Percentiles rank a stretch among this genome's conserved stretches.
These are phyloP conservation scores for Choloepus didactylus DNA, from an alignment of 2,797 vertebrate genomes.

Conservation along the genomic window DNA sequence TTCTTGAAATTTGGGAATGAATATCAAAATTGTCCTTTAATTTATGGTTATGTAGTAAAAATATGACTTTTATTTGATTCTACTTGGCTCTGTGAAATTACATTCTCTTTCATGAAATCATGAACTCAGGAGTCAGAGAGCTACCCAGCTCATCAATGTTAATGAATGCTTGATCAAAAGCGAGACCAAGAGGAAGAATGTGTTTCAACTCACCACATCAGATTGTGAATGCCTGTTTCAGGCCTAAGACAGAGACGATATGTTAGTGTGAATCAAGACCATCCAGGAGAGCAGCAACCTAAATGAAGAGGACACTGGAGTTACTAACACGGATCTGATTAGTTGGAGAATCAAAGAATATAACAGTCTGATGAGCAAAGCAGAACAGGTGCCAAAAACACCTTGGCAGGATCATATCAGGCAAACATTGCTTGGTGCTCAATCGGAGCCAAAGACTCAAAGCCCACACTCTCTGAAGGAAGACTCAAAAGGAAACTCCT, in stretches of 20 bases:
- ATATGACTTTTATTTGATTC: background rate
- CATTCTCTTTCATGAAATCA: background rate
- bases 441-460: conserved; percentile 92
- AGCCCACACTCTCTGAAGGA: conserved; percentile 95
- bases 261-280: conserved; percentile 97
- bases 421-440: conserved; percentile 94
- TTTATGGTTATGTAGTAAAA: conserved; percentile 35
- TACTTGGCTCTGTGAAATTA: background rate
- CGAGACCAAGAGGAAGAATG: conserved; percentile 98
- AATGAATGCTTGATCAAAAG: conserved; percentile 97
- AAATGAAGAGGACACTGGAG: conserved; percentile 95
- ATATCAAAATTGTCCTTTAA: conserved; percentile 36
- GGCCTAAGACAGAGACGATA: conserved; percentile 97
- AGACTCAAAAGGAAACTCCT: conserved; percentile 94
- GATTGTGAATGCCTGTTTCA: conserved; percentile 97
- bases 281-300: conserved; percentile 96
- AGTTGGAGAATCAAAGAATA: conserved; percentile 98
- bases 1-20: conserved; percentile 57
- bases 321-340: conserved; percentile 97
- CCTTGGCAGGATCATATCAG: conserved; percentile 96
- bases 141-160: conserved; percentile 93
- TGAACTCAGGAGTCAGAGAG: background rate
- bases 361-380: conserved; percentile 97
- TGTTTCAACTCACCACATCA: conserved; percentile 96
- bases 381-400: conserved; percentile 93